Evolutionary conservation across 2,888 invertebrate genomes (phyloP), one percentile per base, ranked within the genome.

Genomic region (Philonicus albiceps): DNA sequence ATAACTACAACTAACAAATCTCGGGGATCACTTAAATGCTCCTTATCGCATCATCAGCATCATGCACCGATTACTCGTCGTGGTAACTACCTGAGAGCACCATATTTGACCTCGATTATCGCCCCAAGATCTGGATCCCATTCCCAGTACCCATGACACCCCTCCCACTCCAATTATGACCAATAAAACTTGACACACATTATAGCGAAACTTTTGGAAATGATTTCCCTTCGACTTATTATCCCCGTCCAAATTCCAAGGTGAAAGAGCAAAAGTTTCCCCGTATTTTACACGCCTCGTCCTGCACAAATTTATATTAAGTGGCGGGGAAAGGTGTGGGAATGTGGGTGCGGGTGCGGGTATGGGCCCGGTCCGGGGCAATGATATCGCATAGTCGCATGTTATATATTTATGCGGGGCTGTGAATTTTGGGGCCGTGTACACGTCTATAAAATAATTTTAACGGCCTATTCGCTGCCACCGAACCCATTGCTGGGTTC

Each of bases 361-460:
- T 43, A 3, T 13, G 37, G 37, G 13, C 11, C 27, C 22, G 64
- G 64, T 22, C 27, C 64, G 19, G n/a, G 19, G 37, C 74, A 74
- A 74, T 74, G 74, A 43, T 80, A 53, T 80, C 49, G 43, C 53
- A 80, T 80, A 53, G 80, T 80, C 55, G 72, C 83, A 83, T 83
- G 55, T 83, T 83, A 72, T 83, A 64, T 83, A 83, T 83, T 64
- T 83, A 83, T 83, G 40, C 40, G 2, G 27, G 53, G 3, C 80
- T 80, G 19, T 80, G 16, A 83, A 30, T 83, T 83, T 64, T 16
- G 30, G 76, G 64, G 64, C n/a, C 74, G 85, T 74, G 74, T 43
- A 74, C 85, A 85, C 85, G 85, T 85, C 74, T 85, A 74, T 85
- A 85, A 85, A 85, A 85, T 85, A 85, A 85, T 85, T 85, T 85